These are phyloP conservation scores for Phymorhynchus buccinoides DNA, from an alignment of 1,140 invertebrate genomes.

Conservation along the genomic window DNA sequence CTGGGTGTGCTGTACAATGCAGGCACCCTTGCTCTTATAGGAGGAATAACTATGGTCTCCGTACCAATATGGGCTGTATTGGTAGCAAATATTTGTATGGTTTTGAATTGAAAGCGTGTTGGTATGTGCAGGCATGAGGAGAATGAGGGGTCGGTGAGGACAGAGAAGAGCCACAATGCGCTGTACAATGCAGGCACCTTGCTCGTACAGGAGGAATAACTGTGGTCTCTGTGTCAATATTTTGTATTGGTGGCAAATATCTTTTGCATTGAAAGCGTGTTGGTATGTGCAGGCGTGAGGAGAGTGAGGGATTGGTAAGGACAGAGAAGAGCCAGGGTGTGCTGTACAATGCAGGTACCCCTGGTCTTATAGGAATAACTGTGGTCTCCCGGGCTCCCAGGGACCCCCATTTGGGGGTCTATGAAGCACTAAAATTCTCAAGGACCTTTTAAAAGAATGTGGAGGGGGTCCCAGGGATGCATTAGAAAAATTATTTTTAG, in stretches of 20 bases:
- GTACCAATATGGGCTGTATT: no score
- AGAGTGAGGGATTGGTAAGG: not conserved
- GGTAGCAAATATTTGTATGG: no score
- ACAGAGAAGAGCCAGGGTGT: not conserved
- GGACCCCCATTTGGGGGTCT: no score
- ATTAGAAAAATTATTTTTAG: no score
- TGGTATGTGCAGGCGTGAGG: not conserved
- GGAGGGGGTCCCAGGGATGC: no score
- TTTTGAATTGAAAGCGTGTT: not conserved
- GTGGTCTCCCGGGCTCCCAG: not conserved
- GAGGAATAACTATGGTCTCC: not conserved
- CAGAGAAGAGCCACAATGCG: not conserved
- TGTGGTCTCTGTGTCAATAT: not conserved
- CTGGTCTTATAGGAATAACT: not conserved
- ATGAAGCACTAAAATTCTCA: no score
- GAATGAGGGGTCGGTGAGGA: not conserved
- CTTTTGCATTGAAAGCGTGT: not conserved
- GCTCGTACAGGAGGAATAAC: not conserved
- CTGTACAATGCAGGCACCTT: not conserved
- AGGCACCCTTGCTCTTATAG: not conserved
- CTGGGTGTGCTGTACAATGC: not conserved
- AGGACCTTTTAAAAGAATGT: no score
- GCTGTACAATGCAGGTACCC: not conserved
- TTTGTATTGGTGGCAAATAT: no score
- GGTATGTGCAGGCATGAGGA: not conserved